A percentile compares a stretch with the other conserved stretches of the same genome.
phyloP scores from a whole-genome alignment of 2,113 vertebrate species.

The Poeciliopsis retropinna region DNA sequence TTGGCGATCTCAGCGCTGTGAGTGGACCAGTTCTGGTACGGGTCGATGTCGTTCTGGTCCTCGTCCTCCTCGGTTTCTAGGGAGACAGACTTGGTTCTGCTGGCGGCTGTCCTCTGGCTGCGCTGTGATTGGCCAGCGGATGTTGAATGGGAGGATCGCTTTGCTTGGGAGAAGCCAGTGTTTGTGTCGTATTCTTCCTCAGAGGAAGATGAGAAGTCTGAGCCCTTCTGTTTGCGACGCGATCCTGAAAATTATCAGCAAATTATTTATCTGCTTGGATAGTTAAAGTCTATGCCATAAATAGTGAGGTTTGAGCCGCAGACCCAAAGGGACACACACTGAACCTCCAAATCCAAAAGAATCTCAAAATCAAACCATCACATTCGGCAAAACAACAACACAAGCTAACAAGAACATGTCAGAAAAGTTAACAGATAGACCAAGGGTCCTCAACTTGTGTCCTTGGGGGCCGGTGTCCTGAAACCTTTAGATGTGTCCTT shows the following conservation, averaged over 20 bases:
- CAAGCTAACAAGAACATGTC: too few relatives aligned
- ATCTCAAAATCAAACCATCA: too few relatives aligned
- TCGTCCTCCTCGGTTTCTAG: slow-evolving; percentile 85
- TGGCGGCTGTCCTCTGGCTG: slow-evolving; percentile 55
- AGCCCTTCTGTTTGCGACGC: slow-evolving; percentile 86
- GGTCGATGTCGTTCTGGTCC: slow-evolving; percentile 85
- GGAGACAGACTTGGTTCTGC: slow-evolving; percentile 78
- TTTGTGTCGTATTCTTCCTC: slow-evolving; percentile 90
- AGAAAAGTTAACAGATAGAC: not conserved
- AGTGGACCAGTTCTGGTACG: slow-evolving; percentile 89
- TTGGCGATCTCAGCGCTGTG: slow-evolving; percentile 95
- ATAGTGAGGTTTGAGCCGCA: too few relatives aligned
- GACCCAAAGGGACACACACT: too few relatives aligned
- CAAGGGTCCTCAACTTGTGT: too few relatives aligned
- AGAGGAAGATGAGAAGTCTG: slow-evolving; percentile 93
- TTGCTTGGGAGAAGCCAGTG: slow-evolving; percentile 83
- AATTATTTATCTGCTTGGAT: too few relatives aligned
- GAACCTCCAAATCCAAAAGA: too few relatives aligned
- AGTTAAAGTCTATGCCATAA: too few relatives aligned
- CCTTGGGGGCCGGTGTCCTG: too few relatives aligned
- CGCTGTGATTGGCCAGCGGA: slow-evolving; percentile 81
- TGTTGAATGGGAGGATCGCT: slow-evolving; percentile 82
- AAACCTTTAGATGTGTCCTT: too few relatives aligned
- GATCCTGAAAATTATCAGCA: slow-evolving; percentile 74
- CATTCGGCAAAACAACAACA: too few relatives aligned